Evolutionary conservation across 2,888 invertebrate genomes (phyloP).

Genomic region (Drosophila tripunctata): DNA sequence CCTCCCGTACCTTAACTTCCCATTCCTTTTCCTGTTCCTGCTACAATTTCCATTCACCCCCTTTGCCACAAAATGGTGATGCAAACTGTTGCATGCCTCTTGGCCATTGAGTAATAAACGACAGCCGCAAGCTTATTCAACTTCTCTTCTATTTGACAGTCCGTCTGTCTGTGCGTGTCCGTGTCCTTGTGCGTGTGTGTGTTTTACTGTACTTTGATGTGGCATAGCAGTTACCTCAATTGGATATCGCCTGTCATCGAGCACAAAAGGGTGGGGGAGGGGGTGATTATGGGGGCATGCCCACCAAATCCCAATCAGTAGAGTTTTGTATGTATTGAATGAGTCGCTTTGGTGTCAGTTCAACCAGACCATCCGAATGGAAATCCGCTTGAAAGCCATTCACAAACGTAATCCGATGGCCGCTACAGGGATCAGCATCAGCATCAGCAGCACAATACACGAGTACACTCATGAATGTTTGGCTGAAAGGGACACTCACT

Average conservation of each 20-base stretch:
- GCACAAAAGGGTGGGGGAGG: slow-evolving; percentile 88
- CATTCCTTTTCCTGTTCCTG: neutral
- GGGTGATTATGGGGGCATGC: slow-evolving; percentile 89
- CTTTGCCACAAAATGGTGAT: slow-evolving; percentile 57
- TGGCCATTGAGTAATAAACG: slow-evolving; percentile 52
- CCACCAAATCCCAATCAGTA: slow-evolving; percentile 91
- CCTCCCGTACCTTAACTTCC: neutral
- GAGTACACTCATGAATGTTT: slow-evolving; percentile 6
- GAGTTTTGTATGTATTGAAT: slow-evolving; percentile 90
- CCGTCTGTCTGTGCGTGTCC: neutral
- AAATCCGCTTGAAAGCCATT: slow-evolving; percentile 91
- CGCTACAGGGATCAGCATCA: slow-evolving; percentile 83
- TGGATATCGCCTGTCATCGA: slow-evolving; percentile 89
- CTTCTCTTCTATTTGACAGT: slow-evolving; percentile 1
- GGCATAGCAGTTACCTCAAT: slow-evolving; percentile 85
- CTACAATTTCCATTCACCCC: neutral
- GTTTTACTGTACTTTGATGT: slow-evolving; percentile 42
- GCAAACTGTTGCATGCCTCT: slow-evolving; percentile 88
- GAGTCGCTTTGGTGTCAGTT: slow-evolving; percentile 85
- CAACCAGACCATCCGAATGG: slow-evolving; percentile 86
- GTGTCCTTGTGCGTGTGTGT: slow-evolving; percentile 4
- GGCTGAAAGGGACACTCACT: slow-evolving; percentile 71
- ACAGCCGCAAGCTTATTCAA: slow-evolving; percentile 41
- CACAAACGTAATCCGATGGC: slow-evolving; percentile 90
- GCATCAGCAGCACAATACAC: slow-evolving; percentile 8